Evolutionary conservation across 2,113 vertebrate genomes (phyloP).

Genomic region (Dissostichus mawsoni): DNA sequence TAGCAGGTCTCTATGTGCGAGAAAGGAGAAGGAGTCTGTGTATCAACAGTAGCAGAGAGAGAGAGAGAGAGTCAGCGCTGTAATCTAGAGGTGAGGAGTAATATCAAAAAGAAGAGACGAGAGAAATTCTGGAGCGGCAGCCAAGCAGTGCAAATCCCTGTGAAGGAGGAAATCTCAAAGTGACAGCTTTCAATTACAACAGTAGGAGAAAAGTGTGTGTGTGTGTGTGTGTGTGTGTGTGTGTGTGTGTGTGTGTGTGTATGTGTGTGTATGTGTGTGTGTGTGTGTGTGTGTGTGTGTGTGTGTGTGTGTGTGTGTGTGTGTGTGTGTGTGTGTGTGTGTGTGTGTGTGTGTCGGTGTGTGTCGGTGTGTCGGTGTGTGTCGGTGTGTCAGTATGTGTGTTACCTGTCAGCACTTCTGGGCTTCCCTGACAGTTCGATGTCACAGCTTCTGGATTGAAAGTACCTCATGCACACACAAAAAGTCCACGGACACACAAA

Average conservation of each 20-base stretch:
- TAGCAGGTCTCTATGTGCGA: background rate
- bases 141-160: conserved; percentile 66
- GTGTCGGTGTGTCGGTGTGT: conserved; percentile 17
- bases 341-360: conserved; percentile 25
- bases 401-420: conserved; percentile 58
- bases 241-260: conserved; percentile 23
- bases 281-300: conserved; percentile 10
- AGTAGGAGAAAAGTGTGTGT: conserved; percentile 18
- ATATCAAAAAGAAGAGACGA: conserved; percentile 61
- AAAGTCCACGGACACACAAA: conserved; percentile 5
- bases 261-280: conserved; percentile 3
- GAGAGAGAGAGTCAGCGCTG: conserved; percentile 28
- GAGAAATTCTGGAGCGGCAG: conserved; percentile 58
- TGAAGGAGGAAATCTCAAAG: conserved; percentile 61
- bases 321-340: conserved; percentile 14
- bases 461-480: conserved; percentile 42
- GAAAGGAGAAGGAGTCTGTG: background rate
- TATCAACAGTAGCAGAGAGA: conserved; percentile 9
- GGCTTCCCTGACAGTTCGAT: conserved; percentile 61
- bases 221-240: conserved; percentile 4
- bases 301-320: background rate
- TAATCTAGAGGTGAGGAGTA: conserved; percentile 59
- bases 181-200: conserved; percentile 75
- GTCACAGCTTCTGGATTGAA: conserved; percentile 63
- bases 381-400: conserved; percentile 10